A percentile compares a stretch with the other conserved stretches of the same genome.
phyloP scores from a whole-genome alignment of 2,113 vertebrate genomes.

The Tapirus terrestris region DNA sequence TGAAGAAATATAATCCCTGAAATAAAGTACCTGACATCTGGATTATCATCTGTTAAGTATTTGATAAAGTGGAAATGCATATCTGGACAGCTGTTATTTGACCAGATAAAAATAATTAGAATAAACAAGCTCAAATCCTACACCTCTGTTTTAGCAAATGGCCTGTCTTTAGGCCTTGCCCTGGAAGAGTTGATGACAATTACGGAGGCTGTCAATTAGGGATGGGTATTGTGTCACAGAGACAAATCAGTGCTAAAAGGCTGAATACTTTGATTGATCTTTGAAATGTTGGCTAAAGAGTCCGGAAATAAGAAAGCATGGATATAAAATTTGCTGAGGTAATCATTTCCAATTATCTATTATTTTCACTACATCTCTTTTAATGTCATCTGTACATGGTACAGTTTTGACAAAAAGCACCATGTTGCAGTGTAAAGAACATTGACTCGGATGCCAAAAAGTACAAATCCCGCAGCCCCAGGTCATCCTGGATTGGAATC shows the following conservation, averaged over 20 bases:
- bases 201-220: conserved; percentile 58
- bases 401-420: not conserved
- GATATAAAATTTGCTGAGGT: not conserved
- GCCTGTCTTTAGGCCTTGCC: conserved; percentile 14
- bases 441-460: not conserved
- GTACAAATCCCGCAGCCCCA: not conserved
- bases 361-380: not conserved
- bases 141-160: conserved; percentile 55
- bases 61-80: conserved; percentile 42
- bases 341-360: not conserved
- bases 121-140: conserved; percentile 18
- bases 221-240: conserved; percentile 58
- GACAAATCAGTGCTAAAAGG: conserved; percentile 40
- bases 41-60: conserved; percentile 15
- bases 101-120: conserved; percentile 47
- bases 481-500: not conserved
- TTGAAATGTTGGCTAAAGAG: conserved; percentile 27
- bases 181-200: conserved; percentile 46
- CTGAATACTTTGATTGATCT: conserved; percentile 54
- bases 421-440: not conserved
- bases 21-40: not conserved
- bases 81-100: conserved; percentile 59
- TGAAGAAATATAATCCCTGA: not conserved
- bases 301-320: not conserved
- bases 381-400: not conserved